Evolutionary conservation across 2,888 invertebrate genomes (phyloP).

Genomic region (Parnassius glacialis): DNA sequence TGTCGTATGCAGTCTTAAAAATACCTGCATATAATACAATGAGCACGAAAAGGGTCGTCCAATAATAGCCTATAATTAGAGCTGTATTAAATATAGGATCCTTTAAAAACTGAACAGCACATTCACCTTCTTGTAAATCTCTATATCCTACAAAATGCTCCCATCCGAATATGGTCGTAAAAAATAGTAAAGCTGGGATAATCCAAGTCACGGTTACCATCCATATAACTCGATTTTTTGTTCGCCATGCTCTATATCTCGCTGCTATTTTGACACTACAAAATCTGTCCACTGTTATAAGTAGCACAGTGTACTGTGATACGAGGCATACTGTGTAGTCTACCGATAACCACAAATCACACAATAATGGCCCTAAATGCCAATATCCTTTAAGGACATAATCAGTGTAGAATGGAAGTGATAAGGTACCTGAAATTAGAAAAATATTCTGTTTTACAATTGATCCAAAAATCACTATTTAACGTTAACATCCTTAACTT

Average conservation of each 20-base stretch:
- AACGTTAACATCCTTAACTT: too few species aligned
- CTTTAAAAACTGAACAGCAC: slow-evolving; percentile 98
- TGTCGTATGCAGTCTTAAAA: slow-evolving; percentile 97
- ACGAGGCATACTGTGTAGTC: slow-evolving; percentile 99
- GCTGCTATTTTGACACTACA: slow-evolving; percentile 99
- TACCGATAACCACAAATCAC: slow-evolving; percentile 98
- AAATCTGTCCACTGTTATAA: slow-evolving; percentile 99
- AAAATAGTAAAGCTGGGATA: slow-evolving; percentile 96
- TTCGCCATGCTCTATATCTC: slow-evolving; percentile 97
- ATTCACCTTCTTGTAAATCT: slow-evolving; percentile 92
- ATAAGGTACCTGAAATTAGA: slow-evolving; percentile 90
- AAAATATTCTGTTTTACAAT: slow-evolving; percentile 20
- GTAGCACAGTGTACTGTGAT: slow-evolving; percentile 98
- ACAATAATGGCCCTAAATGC: slow-evolving; percentile 97
- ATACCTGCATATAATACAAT: slow-evolving; percentile 98
- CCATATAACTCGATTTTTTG: slow-evolving; percentile 94
- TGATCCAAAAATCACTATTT: too few species aligned
- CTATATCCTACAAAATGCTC: slow-evolving; percentile 97
- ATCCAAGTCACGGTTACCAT: slow-evolving; percentile 99
- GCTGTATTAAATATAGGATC: slow-evolving; percentile 98
- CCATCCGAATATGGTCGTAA: slow-evolving; percentile 99
- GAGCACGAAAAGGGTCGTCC: slow-evolving; percentile 97
- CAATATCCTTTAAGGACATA: slow-evolving; percentile 98
- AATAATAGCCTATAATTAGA: slow-evolving; percentile 97
- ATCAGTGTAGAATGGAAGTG: slow-evolving; percentile 99